Evolutionary conservation across 2,113 vertebrate species (phyloP), one percentile per base, ranked within the genome.

Genomic region (Sarotherodon lohbergeri): DNA sequence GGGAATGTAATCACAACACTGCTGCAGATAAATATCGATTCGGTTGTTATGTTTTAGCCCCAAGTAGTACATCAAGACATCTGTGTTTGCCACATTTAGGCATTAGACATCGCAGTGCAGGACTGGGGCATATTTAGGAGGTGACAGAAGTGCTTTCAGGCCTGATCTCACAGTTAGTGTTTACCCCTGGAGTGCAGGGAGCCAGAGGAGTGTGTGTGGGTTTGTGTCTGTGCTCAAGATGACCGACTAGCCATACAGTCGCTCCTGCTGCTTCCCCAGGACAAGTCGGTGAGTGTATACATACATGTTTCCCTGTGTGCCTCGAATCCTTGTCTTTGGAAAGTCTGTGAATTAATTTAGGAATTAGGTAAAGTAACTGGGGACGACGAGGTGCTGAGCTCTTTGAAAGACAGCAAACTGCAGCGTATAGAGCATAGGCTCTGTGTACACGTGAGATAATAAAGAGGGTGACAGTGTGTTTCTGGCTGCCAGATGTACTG

Each of bases 1-100:
- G 68, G 63, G 88, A 83, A 90, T 88, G 85, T 88, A 89, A 92
- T 90, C 85, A 56, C 86, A 63, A 13, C 4, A 5, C 48, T 5
- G 1, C 63, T 16, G 87, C 78, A 34, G 52, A 94, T 93, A 91
- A 94, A 88, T 92, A 95, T 96, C 86, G 93, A 95, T 94, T 88
- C 43, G 36, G 80, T 87, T 83, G 80, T 93, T 88, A 76, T 68
- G 86, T 83, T 88, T 87, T 84, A 86, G 71, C 86, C 80, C 12
- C 1, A 14, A 79, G 86, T 16, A 34, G 85, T 80, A 76, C 80
- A 92, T 46, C 7, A 32, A 63, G 59, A 50, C 43, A 3, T 68
- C 7, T 36, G 54, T 66, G 7, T 86, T 91, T 66, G 81, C 81
- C 87, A 87, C 91, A 88, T 91, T 90, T 88, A 86, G 85, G 59